phyloP scores from a whole-genome alignment of 2,888 invertebrate species.

The Diplazon laetatorius region DNA sequence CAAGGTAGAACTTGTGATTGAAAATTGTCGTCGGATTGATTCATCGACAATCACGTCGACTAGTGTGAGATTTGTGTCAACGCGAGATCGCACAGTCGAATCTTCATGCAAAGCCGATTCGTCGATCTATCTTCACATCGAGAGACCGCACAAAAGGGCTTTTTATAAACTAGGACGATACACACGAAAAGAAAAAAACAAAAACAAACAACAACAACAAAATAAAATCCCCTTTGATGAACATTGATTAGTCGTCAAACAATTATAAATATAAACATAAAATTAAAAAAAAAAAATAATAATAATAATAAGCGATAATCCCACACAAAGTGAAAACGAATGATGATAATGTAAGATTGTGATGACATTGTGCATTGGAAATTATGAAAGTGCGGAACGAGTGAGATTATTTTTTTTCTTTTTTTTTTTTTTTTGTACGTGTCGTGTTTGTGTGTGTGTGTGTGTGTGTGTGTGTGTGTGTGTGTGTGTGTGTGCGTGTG shows the following conservation, averaged over 20 bases:
- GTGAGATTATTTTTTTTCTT: slow-evolving; percentile 67
- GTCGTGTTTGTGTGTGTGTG: neutral
- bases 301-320: slow-evolving; percentile 31
- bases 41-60: slow-evolving; percentile 11
- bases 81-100: slow-evolving; percentile 33
- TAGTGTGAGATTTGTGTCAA: slow-evolving; percentile 17
- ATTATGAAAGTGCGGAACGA: slow-evolving; percentile 74
- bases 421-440: neutral
- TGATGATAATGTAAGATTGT: slow-evolving; percentile 35
- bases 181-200: slow-evolving; percentile 3
- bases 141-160: slow-evolving; percentile 24
- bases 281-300: neutral
- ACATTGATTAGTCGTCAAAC: slow-evolving; percentile 28
- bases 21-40: slow-evolving; percentile 13
- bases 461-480: slow-evolving; percentile 27
- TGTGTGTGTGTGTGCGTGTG: slow-evolving; percentile 10
- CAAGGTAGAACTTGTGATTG: slow-evolving; percentile 5
- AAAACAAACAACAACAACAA: neutral
- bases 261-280: too few relatives aligned
- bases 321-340: slow-evolving; percentile 19
- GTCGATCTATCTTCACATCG: slow-evolving; percentile 53
- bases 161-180: slow-evolving; percentile 21
- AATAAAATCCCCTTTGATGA: neutral
- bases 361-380: slow-evolving; percentile 73
- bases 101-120: slow-evolving; percentile 46